Base-by-base conservation (phyloP, 1,140 invertebrate species). In the Nasonia giraulti region DNA sequence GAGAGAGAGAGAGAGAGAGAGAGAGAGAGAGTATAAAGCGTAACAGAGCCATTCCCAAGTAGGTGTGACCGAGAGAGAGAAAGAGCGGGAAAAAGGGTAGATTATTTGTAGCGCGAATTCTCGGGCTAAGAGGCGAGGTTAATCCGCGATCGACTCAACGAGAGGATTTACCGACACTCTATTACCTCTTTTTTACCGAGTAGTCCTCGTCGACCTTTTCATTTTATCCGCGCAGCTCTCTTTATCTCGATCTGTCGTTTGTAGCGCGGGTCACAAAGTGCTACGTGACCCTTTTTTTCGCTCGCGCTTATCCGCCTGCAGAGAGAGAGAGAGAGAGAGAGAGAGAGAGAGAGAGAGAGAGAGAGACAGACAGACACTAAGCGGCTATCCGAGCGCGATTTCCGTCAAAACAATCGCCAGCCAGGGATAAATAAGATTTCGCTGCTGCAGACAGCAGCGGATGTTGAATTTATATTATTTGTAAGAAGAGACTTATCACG, bases 101-200 rank as follows among this genome's bases (percentile, higher is more conserved):
- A 62, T 62, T 62, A 62, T 37, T 80, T 73, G 55, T n/a, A 40
- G 20, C 66, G 69, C 77, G 69, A 80, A 74, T 80, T 79, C 31
- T 40, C 33, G 20, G 74, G 55, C 78, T 85, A 84, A 84, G 82
- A 86, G 83, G 83, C 40, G 68, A 87, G 83, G 84, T 83, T 83
- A 85, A 84, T 86, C 82, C 85, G 37, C 55, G 85, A 86, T 86
- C 80, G 80, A 85, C 80, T 85, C 74, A 40, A 71, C 47, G 85
- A 66, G 85, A 66, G 80, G 80, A 86, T 86, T 86, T 83, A 83
- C 85, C 80, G 85, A 83, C 85, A 82, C 85, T 86, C 85, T 86
- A 86, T 86, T 82, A 86, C 76, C 85, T 62, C 76, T 86, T 86
- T 86, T 82, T 76, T 82, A 62, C 40, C 75, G 40, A 82, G 27